phyloP scores from a whole-genome alignment of 2,888 invertebrate genomes.

The Neocrepidodera transversa region DNA sequence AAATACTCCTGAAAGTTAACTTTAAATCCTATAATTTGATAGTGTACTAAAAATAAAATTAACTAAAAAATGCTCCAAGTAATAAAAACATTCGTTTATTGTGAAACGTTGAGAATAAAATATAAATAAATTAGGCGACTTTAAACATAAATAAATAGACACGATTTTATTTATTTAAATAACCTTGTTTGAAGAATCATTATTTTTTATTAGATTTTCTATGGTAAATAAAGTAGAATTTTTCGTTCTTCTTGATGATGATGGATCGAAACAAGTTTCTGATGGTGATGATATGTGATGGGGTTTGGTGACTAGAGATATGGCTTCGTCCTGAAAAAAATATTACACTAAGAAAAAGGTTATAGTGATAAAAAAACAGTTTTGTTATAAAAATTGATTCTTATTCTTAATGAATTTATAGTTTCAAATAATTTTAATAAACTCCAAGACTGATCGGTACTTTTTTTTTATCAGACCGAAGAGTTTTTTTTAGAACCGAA shows the following conservation, averaged over 20 bases:
- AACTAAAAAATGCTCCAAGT: too few relatives aligned
- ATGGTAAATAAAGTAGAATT: slow-evolving; percentile 60
- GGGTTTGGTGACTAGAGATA: slow-evolving; percentile 50
- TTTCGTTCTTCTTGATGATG: slow-evolving; percentile 51
- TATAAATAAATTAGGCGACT: slow-evolving; percentile 52
- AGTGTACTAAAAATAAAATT: too few relatives aligned
- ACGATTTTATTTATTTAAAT: slow-evolving; percentile 52
- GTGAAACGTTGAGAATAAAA: slow-evolving; percentile 42
- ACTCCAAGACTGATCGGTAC: too few relatives aligned
- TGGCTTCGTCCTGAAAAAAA: slow-evolving; percentile 32
- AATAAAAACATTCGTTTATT: slow-evolving; percentile 12
- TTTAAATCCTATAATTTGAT: too few relatives aligned
- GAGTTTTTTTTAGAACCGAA: too few relatives aligned
- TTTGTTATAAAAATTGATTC: too few relatives aligned
- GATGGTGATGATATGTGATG: slow-evolving; percentile 33
- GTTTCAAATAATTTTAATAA: too few relatives aligned
- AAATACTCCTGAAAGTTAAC: too few relatives aligned
- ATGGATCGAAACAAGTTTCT: slow-evolving; percentile 38
- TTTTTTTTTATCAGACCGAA: too few relatives aligned
- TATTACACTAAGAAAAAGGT: too few relatives aligned
- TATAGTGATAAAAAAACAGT: too few relatives aligned
- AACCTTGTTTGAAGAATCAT: slow-evolving; percentile 51
- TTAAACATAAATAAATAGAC: slow-evolving; percentile 52
- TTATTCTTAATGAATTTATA: too few relatives aligned
- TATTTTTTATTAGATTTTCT: slow-evolving; percentile 60